Base-by-base conservation (phyloP, 2,888 invertebrate species). In the Latrodectus elegans region DNA sequence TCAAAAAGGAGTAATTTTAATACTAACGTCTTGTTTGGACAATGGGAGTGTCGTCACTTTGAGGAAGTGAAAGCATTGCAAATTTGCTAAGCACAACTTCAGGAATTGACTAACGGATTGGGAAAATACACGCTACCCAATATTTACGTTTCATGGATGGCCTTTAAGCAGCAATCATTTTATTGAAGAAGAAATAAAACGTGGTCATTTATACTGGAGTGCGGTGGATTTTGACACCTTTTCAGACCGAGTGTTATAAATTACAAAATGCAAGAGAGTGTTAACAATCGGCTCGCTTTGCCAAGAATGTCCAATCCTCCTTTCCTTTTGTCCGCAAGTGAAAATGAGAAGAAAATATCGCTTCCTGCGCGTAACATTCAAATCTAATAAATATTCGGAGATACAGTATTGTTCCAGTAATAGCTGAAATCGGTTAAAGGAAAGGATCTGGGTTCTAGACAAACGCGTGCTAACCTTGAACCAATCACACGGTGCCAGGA, bases 351-450 rank as follows among this genome's bases (percentile, higher is more conserved):
- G 73, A 84, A 77, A 87, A 81, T 87, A 81, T 77, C 86, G 76
- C 67, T 81, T 81, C 80, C 86, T 86, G 77, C 85, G 77, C 85
- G 80, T 77, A 80, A 80, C 76, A 72, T 77, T 77, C 71, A 67
- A 77, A 81, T 77, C 80, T 72, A 81, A 87, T 81, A 87, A 87
- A 87, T 77, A 87, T 81, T 81, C 81, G 55, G 49, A 68, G 70
- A 77, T 72, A 76, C 67, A 76, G 86, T 87, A 87, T 87, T 87
- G 86, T 87, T 87, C 86, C 60, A 87, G 86, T 87, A 87, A 87
- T 87, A 81, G 77, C 72, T 55, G 71, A 81, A 81, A 87, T 87
- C 81, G 81, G 80, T 87, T 72, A 80, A 67, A 81, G 86, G 68
- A 81, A 75, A 75, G 79, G 70, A 82, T 82, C 70, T 60, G 49